Base-by-base conservation (phyloP, 2,797 vertebrate genomes). In the Leptatherina wallacei region DNA sequence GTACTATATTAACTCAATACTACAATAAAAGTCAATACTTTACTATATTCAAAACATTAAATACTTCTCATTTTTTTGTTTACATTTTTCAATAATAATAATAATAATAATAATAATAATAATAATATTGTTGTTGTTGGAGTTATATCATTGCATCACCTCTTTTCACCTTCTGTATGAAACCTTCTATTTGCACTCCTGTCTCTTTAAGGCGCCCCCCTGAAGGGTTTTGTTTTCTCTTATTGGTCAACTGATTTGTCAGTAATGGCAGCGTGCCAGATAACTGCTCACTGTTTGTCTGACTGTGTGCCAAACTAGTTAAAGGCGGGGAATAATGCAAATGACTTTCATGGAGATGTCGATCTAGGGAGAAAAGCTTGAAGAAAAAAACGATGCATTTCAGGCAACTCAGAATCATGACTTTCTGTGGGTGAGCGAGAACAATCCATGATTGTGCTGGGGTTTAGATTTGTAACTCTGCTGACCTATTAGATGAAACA, bases 211-310 rank as follows among this genome's bases (percentile, higher is more conserved):
- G 38, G 1, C 40, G 11, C 11, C 16, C 27, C 27, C 24, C 18
- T 27, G 27, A 44, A 42, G 6, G 4, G 38, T 2, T 61, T 1
- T 4, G 24, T 27, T 42, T 61, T 27, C 18, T 61, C 7, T 47
- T 42, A 38, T 27, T 61, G 40, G 60, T 61, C 38, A 44, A 1
- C 27, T 61, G 27, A 61, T 61, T 44, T 47, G 24, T 61, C 16
- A 30, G 27, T 44, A 47, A 61, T 61, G 60, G 40, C 60, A 20
- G 8, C 20, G 16, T 61, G 38, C 60, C 60, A 61, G 40, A 29
- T 10, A 44, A 44, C 40, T 38, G 42, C 40, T 61, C 40, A 44
- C 29, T 61, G 40, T 61, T 47, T 42, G 18, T 61, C 44, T 61
- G 40, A 44, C 29, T 20, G 29, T 20, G 18, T 47, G 60, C 40